phyloP scores from a whole-genome alignment of 2,113 vertebrate species.

The Capreolus pygargus region DNA sequence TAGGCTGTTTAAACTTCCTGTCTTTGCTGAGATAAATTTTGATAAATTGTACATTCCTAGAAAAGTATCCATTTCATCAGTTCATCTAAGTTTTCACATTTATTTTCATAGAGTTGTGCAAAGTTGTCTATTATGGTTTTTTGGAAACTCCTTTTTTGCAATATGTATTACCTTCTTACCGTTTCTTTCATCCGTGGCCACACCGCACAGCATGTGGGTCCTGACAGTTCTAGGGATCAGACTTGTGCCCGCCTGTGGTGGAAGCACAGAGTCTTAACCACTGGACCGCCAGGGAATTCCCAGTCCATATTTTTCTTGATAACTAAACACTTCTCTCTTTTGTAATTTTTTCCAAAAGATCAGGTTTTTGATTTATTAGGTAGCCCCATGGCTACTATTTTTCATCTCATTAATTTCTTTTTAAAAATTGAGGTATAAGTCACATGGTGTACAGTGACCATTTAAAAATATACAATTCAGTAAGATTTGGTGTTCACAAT shows the following conservation, averaged over 20 bases:
- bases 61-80: not conserved
- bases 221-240: not conserved
- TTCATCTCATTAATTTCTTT: not conserved
- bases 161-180: not conserved
- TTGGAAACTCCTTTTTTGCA: not conserved
- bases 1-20: not conserved
- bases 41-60: not conserved
- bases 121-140: not conserved
- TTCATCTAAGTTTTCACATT: not conserved
- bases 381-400: not conserved
- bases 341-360: not conserved
- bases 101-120: not conserved
- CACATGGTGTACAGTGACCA: not conserved
- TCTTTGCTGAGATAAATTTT: not conserved
- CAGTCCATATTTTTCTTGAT: not conserved
- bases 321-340: not conserved
- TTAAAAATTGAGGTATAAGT: not conserved
- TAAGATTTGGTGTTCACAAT: not conserved
- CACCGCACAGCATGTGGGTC: fast-evolving
- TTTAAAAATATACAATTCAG: not conserved
- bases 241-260: not conserved
- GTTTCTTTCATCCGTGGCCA: fast-evolving
- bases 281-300: not conserved
- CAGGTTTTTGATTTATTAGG: not conserved
- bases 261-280: not conserved